Conservation (phyloP, 2,113 vertebrate genomes). For the Casuarius casuarius region DNA sequence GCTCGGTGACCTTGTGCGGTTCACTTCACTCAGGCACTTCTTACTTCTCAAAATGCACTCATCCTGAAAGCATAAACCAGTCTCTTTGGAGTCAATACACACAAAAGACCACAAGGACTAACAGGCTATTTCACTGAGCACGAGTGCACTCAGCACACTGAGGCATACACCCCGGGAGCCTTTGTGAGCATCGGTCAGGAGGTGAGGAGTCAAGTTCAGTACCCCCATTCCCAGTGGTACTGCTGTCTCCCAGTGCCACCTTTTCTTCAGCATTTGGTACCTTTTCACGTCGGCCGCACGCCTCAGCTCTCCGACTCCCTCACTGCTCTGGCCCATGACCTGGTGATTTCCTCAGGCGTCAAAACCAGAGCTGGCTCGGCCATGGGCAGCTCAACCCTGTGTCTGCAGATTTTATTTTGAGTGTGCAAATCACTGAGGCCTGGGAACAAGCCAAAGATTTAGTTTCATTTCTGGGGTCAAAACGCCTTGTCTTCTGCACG, state of each 20-base stretch:
- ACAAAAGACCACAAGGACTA: not conserved
- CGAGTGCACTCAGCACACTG: fast-evolving
- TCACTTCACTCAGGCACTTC: not conserved
- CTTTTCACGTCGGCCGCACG: fast-evolving
- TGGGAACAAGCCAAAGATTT: not conserved
- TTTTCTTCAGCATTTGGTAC: not conserved
- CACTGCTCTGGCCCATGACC: fast-evolving
- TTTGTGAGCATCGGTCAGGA: not conserved
- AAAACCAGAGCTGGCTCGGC: not conserved
- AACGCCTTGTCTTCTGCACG: not conserved
- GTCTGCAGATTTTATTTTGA: not conserved
- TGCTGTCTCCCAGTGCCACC: not conserved
- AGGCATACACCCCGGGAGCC: not conserved
- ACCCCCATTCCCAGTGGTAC: too few relatives aligned
- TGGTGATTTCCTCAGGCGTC: too few relatives aligned
- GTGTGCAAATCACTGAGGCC: not conserved
- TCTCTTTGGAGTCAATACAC: not conserved
- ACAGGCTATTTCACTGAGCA: not conserved
- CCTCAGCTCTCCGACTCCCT: not conserved
- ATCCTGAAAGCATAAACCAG: not conserved
- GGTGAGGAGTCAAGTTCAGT: not conserved
- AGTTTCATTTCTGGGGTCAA: not conserved
- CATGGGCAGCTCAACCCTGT: not conserved
- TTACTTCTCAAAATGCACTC: not conserved
- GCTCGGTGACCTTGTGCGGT: fast-evolving